Percentiles rank a stretch among this genome's conserved stretches.
Conservation (phyloP, 2,797 vertebrate genomes). For the Falco biarmicus region DNA sequence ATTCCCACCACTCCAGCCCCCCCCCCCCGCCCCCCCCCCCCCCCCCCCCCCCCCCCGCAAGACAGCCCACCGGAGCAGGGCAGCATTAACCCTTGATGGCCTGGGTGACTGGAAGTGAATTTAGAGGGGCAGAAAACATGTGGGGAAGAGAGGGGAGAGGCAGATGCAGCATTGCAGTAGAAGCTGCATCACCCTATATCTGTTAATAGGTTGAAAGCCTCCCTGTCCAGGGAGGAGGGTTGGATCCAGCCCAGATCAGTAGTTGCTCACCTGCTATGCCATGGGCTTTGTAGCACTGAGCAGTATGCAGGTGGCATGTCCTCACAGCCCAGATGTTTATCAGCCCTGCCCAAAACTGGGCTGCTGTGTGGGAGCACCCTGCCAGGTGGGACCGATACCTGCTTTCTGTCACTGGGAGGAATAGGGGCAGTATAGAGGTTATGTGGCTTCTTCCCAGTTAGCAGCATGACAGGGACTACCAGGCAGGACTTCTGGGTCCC, state of each 20-base stretch:
- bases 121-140: neutral
- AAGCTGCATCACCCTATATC: neutral
- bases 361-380: neutral
- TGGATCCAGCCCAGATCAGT: neutral
- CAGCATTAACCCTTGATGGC: neutral
- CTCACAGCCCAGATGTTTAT: neutral
- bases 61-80: neutral
- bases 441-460: neutral
- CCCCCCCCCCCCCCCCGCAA: too few relatives aligned
- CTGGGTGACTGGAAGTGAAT: neutral
- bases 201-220: neutral
- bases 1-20: neutral
- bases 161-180: accelerated
- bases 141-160: neutral
- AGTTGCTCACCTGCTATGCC: neutral
- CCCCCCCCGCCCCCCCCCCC: too few relatives aligned
- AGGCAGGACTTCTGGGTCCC: neutral
- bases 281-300: accelerated
- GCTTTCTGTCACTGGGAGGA: neutral
- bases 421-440: neutral
- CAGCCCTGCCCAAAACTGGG: neutral
- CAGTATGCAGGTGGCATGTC: neutral
- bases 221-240: neutral
- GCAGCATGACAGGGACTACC: neutral
- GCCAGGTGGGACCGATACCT: too few relatives aligned